Conservation (phyloP, 2,113 vertebrate species). For the Choloepus hoffmanni region DNA sequence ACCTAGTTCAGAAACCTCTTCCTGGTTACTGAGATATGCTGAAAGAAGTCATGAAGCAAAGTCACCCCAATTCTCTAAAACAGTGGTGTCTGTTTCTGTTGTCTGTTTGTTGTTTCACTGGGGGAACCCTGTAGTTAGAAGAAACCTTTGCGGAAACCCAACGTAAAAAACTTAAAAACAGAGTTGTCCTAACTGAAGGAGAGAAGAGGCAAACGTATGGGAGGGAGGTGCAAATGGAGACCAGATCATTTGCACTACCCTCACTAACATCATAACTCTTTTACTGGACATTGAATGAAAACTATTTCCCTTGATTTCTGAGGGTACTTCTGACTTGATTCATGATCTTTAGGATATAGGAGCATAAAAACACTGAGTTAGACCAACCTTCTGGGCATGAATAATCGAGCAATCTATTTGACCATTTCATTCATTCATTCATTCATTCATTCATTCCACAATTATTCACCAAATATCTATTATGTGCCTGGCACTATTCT, state of each 20-base stretch:
- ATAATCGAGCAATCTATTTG: neutral
- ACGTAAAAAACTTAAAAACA: constrained; percentile 15
- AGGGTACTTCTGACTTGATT: neutral
- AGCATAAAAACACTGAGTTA: constrained; percentile 4
- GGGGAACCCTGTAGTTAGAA: constrained; percentile 18
- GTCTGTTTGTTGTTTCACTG: neutral
- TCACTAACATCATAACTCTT: neutral
- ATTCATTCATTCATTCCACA: neutral
- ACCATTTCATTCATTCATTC: neutral
- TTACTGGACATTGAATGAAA: neutral
- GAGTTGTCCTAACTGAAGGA: neutral
- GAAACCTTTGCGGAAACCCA: neutral
- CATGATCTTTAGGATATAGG: constrained; percentile 10
- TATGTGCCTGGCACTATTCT: neutral
- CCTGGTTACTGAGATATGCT: neutral
- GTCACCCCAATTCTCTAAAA: neutral
- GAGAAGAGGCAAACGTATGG: neutral
- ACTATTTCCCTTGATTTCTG: neutral
- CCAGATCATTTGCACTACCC: neutral
- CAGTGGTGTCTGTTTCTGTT: neutral
- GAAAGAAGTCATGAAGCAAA: neutral
- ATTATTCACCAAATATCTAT: constrained; percentile 4
- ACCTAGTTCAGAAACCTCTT: neutral
- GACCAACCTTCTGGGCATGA: neutral
- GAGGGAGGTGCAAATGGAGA: neutral